Base-by-base conservation (phyloP, 2,797 vertebrate species). In the Chromis chromis region DNA sequence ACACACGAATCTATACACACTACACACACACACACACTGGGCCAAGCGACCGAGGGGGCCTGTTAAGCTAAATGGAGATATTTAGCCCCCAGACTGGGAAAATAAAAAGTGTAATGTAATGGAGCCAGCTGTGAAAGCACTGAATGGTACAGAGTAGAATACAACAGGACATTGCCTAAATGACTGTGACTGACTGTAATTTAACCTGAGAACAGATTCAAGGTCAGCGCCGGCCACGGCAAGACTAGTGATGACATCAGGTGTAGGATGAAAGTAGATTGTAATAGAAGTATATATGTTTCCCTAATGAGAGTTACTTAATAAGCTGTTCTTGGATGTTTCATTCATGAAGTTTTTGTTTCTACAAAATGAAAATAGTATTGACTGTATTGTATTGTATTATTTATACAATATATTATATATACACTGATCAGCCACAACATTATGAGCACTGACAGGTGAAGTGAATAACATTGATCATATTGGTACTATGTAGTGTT, bases 81-180 rank as follows among this genome's bases (percentile, higher is more conserved):
- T 94, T 94, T 93, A 89, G 86, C 76, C 87, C 74, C 65, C 86
- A 86, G 88, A 81, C 82, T 82, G 79, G 88, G 93, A 88, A 93
- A 94, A 94, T 93, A 93, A 93, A 93, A 82, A 83, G 85, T 72
- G 85, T 91, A 89, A 84, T 86, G 89, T 91, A 92, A 93, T 92
- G 85, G 85, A 85, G 71, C 70, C 86, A 91, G 87, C 92, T 90
- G 91, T 93, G 87, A 94, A 94, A 93, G 89, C 88, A 91, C 79
- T 86, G 76, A 81, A 72, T 83, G 82, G 80, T 71, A 85, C 74
- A 86, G 76, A 74, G 52, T 70, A 16, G 57, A 90, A 80, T 78
- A 61, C 64, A 87, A n/a, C 74, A 58, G 67, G 64, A 77, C 79
- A 12, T 39, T 64, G 24, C 53, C 17, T 27, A 48, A 79, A 25